These are phyloP conservation scores for Saturnia japonica DNA, from an alignment of 2,888 invertebrate species.

Conservation along the genomic window DNA sequence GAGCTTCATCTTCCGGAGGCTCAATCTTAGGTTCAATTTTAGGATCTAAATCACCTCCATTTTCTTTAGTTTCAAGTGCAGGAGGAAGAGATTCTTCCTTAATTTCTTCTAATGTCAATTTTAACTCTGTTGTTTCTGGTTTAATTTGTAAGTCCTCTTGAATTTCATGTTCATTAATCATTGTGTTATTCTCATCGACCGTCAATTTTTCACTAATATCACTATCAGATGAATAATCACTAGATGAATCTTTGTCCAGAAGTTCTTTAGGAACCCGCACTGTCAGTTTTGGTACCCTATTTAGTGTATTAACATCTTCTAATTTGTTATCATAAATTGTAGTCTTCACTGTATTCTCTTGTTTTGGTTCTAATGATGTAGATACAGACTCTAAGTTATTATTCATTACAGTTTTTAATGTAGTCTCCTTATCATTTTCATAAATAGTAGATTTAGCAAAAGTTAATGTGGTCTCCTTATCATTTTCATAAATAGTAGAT, in stretches of 20 bases:
- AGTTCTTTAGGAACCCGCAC: constrained; percentile 85
- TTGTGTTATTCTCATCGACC: constrained; percentile 76
- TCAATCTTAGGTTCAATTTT: constrained; percentile 63
- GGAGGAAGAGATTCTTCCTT: constrained; percentile 34
- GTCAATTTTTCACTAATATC: constrained; percentile 84
- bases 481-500: constrained; percentile 69
- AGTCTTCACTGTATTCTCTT: constrained; percentile 66
- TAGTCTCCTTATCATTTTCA: constrained; percentile 68
- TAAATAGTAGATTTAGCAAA: constrained; percentile 75
- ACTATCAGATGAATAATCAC: constrained; percentile 81
- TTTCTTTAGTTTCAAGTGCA: constrained; percentile 42
- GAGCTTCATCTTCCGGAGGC: constrained; percentile 47
- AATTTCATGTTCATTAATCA: constrained; percentile 37
- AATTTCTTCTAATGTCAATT: constrained; percentile 34
- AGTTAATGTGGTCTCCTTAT: constrained; percentile 68
- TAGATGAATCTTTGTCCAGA: constrained; percentile 76
- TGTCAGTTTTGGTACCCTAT: constrained; percentile 86
- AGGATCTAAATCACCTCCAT: constrained; percentile 40
- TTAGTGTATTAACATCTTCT: constrained; percentile 69
- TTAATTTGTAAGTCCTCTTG: constrained; percentile 31
- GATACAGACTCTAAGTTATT: constrained; percentile 60
- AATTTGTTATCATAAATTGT: constrained; percentile 77
- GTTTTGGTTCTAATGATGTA: constrained; percentile 58
- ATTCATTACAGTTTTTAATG: constrained; percentile 63
- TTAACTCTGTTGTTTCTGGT: constrained; percentile 28